Evolutionary conservation across 2,888 invertebrate genomes (phyloP), one percentile per base, ranked within the genome.

Genomic region (Amphipoea oculea): DNA sequence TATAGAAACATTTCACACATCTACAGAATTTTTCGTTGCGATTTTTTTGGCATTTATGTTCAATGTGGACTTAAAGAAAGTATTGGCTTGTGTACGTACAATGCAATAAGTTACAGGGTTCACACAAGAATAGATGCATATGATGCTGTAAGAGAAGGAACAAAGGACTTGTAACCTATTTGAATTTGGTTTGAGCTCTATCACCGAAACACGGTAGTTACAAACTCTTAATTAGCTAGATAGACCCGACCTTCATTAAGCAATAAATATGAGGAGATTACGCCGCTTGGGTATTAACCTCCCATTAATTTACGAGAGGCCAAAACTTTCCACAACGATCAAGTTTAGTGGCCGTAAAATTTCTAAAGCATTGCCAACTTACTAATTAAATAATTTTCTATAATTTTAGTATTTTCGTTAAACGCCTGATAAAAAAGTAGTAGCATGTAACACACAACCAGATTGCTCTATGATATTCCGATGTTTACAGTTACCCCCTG

Each of bases 201-300:
- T 36, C 48, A 40, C 29, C 11, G 67, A 60, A 66, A 42, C 48
- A 29, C 23, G n/a, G 54, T 48, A 11, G 63, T 65, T 73, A 78
- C 36, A 60, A 82, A 83, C 54, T 73, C 51, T 66, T 71, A 69
- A 83, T 82, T 78, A 78, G 29, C n/a, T 72, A 29, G 65, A 69
- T 36, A 73, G 42, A 29, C 11, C 40, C 51, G 45, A 84, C 79
- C 84, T 69, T 73, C 68, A 84, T 79, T 73, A 82, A 70, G 73
- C 60, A 65, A 73, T 84, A 69, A 66, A 73, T 72, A 67, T 65
- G 11, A 76, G 40, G 4, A 68, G 68, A 83, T 69, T 62, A 54
- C 17, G 14, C 36, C 69, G 45, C 69, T 48, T 78, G 73, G 63
- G 67, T 2, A 40, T 62, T 62, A 78, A 65, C 42, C 69, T 65